Conservation (phyloP, 2,113 vertebrate species). For the Dasyprocta punctata region DNA sequence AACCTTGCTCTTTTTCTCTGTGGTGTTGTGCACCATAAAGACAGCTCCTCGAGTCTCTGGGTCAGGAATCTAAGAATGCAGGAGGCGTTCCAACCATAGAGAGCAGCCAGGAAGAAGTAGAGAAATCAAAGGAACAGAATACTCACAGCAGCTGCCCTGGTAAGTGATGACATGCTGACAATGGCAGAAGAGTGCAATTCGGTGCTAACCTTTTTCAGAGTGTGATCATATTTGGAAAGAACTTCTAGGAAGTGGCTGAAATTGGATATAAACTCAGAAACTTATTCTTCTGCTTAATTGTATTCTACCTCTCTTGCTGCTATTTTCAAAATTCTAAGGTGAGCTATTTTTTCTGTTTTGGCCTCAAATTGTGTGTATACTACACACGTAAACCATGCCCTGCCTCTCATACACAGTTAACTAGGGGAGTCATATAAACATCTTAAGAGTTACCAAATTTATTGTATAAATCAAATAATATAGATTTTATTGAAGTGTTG, state of each 20-base stretch:
- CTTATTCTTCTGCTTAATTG: neutral
- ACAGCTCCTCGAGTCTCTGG: neutral
- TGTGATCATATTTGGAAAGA: neutral
- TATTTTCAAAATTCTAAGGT: neutral
- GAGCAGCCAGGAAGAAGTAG: neutral
- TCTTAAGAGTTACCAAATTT: neutral
- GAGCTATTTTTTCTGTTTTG: neutral
- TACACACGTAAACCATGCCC: neutral
- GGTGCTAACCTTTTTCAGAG: neutral
- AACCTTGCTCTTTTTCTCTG: neutral
- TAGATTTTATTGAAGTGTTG: neutral
- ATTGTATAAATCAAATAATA: neutral
- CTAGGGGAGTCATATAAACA: neutral
- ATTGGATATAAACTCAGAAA: neutral
- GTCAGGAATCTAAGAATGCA: neutral
- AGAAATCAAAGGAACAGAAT: neutral
- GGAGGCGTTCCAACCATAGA: neutral
- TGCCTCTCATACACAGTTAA: neutral
- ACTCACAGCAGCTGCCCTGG: neutral
- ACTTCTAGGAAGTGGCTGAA: neutral
- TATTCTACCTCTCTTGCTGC: neutral
- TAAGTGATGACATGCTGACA: too few relatives aligned
- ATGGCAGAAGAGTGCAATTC: too few relatives aligned
- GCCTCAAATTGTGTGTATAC: neutral
- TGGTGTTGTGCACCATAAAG: neutral